A percentile compares a stretch with the other conserved stretches of the same genome.
phyloP scores from a whole-genome alignment of 2,113 vertebrate genomes.

The zebrafish (Danio rerio) region GRCz12tu NC_133179.1:8572001-8572500 shows the following conservation, averaged over 20 bases:
- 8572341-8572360: slow-evolving; percentile 2
- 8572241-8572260: slow-evolving; percentile 62
- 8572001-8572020: not conserved
- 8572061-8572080: slow-evolving; percentile 36
- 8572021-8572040: not conserved
- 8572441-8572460: slow-evolving; percentile 42
- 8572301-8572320: not conserved
- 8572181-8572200: slow-evolving; percentile 57
- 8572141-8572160: slow-evolving; percentile 40
- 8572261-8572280: slow-evolving; percentile 56
- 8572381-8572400: not conserved
- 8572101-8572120: not conserved
- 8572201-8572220: slow-evolving; percentile 44
- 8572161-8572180: slow-evolving; percentile 32
- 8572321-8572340: slow-evolving; percentile 26
- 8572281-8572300: slow-evolving; percentile 44
- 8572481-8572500: slow-evolving; percentile 59
- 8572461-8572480: slow-evolving; percentile 67
- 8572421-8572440: slow-evolving; percentile 65
- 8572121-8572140: slow-evolving; percentile 47
- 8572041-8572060: slow-evolving; percentile 40
- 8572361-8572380: slow-evolving; percentile 9
- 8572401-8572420: slow-evolving; percentile 70
- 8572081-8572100: slow-evolving; percentile 14
- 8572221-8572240: slow-evolving; percentile 58